Conservation (phyloP, 1,140 invertebrate genomes). For the Tetragnatha versicolor region DNA sequence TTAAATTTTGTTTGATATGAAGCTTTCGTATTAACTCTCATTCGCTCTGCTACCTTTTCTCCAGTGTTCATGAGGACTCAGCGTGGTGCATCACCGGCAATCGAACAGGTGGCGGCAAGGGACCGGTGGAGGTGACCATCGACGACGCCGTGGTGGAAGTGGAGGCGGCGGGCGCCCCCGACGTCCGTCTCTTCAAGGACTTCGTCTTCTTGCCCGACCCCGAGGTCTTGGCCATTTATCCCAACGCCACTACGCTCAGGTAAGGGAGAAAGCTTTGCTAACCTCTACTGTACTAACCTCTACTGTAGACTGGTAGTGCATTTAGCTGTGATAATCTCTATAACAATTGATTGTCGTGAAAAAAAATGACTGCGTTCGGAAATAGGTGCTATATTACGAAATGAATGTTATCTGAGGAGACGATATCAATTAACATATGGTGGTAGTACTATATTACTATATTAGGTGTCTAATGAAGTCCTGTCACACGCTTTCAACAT, state of each 20-base stretch:
- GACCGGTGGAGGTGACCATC: constrained; percentile 30
- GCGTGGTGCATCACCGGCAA: constrained; percentile 19
- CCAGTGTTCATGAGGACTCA: neutral
- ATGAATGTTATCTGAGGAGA: too few relatives aligned
- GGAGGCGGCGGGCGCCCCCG: neutral
- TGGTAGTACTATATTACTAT: too few relatives aligned
- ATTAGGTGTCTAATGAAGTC: too few relatives aligned
- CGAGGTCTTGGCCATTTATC: constrained; percentile 27
- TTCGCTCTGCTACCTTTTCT: neutral
- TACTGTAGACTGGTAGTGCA: too few relatives aligned
- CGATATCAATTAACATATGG: too few relatives aligned
- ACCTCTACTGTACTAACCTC: neutral
- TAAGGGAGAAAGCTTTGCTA: neutral
- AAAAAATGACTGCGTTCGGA: neutral
- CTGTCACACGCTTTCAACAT: too few relatives aligned
- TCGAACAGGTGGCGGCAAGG: neutral
- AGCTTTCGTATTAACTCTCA: neutral
- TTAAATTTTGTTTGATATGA: too few relatives aligned
- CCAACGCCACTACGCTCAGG: constrained; percentile 37
- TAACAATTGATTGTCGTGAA: too few relatives aligned
- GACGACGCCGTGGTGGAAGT: constrained; percentile 45
- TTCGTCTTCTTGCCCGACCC: constrained; percentile 56
- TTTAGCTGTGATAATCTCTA: too few relatives aligned
- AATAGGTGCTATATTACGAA: neutral
- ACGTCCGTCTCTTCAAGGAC: neutral